Base-by-base conservation (phyloP, 2,888 invertebrate genomes). In the Drosophila paramelanica region DNA sequence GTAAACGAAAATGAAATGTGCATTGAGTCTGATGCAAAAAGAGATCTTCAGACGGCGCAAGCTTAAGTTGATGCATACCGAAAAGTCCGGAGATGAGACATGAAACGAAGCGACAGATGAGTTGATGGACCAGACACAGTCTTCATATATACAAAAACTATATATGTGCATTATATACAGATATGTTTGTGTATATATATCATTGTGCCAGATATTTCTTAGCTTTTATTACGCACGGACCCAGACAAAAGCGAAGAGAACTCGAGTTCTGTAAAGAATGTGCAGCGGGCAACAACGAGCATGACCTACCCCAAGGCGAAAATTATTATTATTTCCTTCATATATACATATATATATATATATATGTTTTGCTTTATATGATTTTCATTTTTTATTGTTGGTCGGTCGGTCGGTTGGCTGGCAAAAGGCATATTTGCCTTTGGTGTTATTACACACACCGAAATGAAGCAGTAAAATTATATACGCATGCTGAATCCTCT, bases 221-320 rank as follows among this genome's bases (percentile, higher is more conserved):
- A 80, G 79, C 83, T 83, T 79, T 79, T 79, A 77, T 79, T 74
- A 71, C 78, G 75, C 78, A 81, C 60, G 70, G 36, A 62, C 27
- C 17, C 51, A 67, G 75, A 68, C 52, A 57, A 75, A 70, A 43
- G 64, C 60, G 56, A 58, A 56, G 17, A 50, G 57, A 56, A 58
- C 43, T 52, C 52, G 58, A 59, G 33, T 58, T 67, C 59, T 70
- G 51, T 70, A 72, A 72, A 58, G 73, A 60, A 52, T 79, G 82
- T 79, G 84, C 79, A 81, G 69, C 73, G 51, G n/a, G 71, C 77
- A 79, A 58, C 77, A 5, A 51, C 42, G 52, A 43, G 53, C 43
- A 84, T 90, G 89, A 89, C 89, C 89, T 90, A 89, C 90, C 89
- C 90, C 90, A 89, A 89, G 89, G 89, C 89, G 75, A 89, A 89